A percentile compares a stretch with the other conserved stretches of the same genome.
Evolutionary conservation across 2,113 vertebrate genomes (phyloP).

Genomic region (Synodontis membranacea): DNA sequence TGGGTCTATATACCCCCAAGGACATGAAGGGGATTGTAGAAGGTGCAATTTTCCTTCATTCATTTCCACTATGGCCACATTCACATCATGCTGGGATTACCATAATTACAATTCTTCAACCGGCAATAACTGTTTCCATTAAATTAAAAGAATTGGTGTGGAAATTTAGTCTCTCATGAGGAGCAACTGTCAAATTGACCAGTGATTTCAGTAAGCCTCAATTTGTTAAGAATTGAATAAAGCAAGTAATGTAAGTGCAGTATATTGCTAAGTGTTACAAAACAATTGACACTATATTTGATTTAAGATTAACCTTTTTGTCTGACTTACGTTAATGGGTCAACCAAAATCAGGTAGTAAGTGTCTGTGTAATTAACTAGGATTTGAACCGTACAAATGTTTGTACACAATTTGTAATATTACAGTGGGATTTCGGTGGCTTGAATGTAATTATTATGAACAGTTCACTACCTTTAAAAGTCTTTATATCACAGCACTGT

Average conservation of each 20-base stretch:
- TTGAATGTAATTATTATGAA: too few species aligned
- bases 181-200: too few species aligned
- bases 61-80: neutral
- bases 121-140: neutral
- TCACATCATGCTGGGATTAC: neutral
- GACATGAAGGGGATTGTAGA: neutral
- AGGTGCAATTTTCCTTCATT: neutral
- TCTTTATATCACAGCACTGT: too few species aligned
- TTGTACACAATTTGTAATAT: too few species aligned
- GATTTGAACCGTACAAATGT: too few species aligned
- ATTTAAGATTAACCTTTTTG: neutral
- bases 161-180: too few species aligned
- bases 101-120: neutral
- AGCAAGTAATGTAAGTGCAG: too few species aligned
- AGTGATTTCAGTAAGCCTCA: too few species aligned
- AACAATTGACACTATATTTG: neutral
- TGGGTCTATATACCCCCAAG: neutral
- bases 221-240: too few species aligned
- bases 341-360: neutral
- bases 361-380: neutral
- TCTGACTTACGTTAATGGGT: neutral
- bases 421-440: too few species aligned
- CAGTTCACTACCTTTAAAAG: too few species aligned
- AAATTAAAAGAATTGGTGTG: neutral
- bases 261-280: neutral